Base-by-base conservation (phyloP, 2,113 vertebrate genomes). In the Eublepharis macularius region DNA sequence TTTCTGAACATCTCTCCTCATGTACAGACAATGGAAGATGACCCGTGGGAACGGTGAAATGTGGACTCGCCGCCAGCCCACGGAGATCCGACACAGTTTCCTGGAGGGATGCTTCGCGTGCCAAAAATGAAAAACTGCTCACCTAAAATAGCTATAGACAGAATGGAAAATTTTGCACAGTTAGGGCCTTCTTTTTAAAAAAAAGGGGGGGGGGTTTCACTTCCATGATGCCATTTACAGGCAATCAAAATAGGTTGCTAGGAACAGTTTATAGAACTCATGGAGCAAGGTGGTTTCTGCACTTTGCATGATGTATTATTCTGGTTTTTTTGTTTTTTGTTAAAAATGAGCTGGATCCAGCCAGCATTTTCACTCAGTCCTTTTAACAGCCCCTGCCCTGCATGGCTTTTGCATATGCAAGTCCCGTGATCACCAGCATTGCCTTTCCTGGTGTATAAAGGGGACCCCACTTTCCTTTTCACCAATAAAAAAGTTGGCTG, bases 1-100 rank as follows among this genome's bases (percentile, higher is more conserved):
- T 60, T 43, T 76, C 45, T 32, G 81, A 87, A 91, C 89, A 88
- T 81, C 86, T 84, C 75, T 51, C 1, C 77, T 90, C 87, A 86
- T 51, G 4, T 57, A 32, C 66, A 73, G 10, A 63, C 90, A 89
- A 92, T 92, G 90, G 95, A 93, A 94, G 87, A 94, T 95, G 95
- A 94, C 92, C 94, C 84, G 29, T 91, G 90, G 93, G 88, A 89
- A 74, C 36, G 1, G 72, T 0, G 8, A 19, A n/a, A 36, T 1
- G 2, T 69, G 82, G 24, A 76, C 21, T 74, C 91, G 83, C 76
- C 65, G 68, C 76, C 65, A 68, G 49, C 91, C 93, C 89, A 81
- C 79, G 93, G 92, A 51, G 94, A 96, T 87, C 77, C 76, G 87
- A 89, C 92, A 82, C 89, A 84, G 0, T 76, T 54, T 75, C 78